Evolutionary conservation across 2,797 vertebrate genomes (phyloP).

Genomic region (Vultur gryphus): DNA sequence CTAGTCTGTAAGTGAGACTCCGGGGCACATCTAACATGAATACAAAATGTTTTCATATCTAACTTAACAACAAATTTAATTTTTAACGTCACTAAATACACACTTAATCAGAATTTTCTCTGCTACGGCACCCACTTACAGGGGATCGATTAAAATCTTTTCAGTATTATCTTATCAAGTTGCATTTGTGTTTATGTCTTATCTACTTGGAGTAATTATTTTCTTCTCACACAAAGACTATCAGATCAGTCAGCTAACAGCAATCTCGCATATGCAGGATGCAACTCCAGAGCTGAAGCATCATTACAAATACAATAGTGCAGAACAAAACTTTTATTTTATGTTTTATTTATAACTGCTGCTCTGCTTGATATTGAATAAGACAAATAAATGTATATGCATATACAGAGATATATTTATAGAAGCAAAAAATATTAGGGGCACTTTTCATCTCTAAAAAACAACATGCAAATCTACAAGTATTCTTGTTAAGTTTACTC

Average conservation of each 20-base stretch:
- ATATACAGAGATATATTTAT: neutral
- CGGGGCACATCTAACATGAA: accelerated
- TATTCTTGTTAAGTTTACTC: neutral
- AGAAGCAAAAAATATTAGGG: neutral
- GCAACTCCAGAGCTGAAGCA: neutral
- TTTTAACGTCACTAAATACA: neutral
- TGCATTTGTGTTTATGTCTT: neutral
- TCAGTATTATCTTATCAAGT: neutral
- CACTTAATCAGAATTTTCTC: neutral
- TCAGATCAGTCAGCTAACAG: neutral
- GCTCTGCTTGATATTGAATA: neutral
- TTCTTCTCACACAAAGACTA: neutral
- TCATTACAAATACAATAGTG: neutral
- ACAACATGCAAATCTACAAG: neutral
- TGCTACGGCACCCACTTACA: neutral
- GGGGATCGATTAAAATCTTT: neutral
- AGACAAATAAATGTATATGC: neutral
- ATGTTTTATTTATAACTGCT: neutral
- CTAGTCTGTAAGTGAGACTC: neutral
- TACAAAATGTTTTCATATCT: neutral
- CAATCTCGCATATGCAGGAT: neutral
- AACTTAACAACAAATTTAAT: neutral
- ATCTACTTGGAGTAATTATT: neutral
- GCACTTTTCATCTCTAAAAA: neutral
- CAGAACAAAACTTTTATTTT: neutral